A percentile compares a stretch with the other conserved stretches of the same genome.
Conservation (phyloP, 2,888 invertebrate genomes). For the Netelia fuscicornis region DNA sequence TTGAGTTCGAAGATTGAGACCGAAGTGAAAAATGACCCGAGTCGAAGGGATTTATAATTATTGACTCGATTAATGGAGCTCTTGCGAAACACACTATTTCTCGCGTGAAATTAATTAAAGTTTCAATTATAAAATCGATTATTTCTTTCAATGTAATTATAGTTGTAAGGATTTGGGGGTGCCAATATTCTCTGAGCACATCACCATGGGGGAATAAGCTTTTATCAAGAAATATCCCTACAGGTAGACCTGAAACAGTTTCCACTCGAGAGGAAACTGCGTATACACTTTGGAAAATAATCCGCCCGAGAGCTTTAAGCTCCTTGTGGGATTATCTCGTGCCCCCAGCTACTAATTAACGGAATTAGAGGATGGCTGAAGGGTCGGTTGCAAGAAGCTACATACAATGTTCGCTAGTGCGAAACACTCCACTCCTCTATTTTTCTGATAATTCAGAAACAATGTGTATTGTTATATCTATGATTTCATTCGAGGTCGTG, state of each 20-base stretch:
- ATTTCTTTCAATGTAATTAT: too few relatives aligned
- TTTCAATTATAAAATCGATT: too few relatives aligned
- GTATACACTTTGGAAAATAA: conserved; percentile 28
- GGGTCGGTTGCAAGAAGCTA: conserved; percentile 36
- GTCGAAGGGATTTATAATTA: background rate
- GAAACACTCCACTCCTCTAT: background rate
- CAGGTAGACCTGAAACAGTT: conserved; percentile 3
- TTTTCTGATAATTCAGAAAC: too few relatives aligned
- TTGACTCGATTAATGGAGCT: background rate
- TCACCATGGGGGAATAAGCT: too few relatives aligned
- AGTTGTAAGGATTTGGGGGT: too few relatives aligned
- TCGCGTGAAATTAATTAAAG: too few relatives aligned
- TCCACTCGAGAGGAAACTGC: background rate
- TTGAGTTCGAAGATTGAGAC: background rate
- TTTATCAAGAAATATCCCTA: conserved; percentile 19
- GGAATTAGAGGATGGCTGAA: conserved; percentile 58
- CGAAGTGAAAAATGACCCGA: background rate
- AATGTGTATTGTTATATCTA: too few relatives aligned
- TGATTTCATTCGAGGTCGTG: too few relatives aligned
- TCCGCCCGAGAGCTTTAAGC: conserved; percentile 37
- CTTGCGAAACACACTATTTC: too few relatives aligned
- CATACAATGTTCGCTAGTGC: background rate
- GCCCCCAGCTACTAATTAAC: conserved; percentile 63
- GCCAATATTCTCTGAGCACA: too few relatives aligned
- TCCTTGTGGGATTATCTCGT: conserved; percentile 61